Conservation (phyloP, 2,888 invertebrate genomes). For the Plemyria rubiginata region DNA sequence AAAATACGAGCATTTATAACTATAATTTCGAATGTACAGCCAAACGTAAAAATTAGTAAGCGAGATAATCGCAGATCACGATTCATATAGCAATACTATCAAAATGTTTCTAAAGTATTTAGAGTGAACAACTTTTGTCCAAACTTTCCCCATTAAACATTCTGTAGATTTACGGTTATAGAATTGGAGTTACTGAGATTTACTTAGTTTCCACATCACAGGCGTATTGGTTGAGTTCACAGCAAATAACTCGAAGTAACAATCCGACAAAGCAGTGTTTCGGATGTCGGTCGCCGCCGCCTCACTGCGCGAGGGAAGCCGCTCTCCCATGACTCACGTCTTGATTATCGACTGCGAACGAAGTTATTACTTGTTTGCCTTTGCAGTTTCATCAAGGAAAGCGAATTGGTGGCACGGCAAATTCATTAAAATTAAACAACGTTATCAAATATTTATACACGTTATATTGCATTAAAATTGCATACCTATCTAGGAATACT, state of each 20-base stretch:
- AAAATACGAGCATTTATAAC: too few relatives aligned
- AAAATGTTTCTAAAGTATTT: too few relatives aligned
- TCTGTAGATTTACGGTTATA: too few relatives aligned
- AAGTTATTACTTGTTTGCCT: conserved; percentile 25
- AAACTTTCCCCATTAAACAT: too few relatives aligned
- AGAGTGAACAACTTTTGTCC: too few relatives aligned
- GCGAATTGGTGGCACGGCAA: conserved; percentile 8
- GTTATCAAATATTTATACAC: background rate
- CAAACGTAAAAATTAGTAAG: background rate
- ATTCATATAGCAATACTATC: too few relatives aligned
- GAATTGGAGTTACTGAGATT: background rate
- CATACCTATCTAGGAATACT: background rate
- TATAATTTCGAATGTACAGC: too few relatives aligned
- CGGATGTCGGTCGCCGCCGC: conserved; percentile 43
- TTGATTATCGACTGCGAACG: conserved; percentile 45
- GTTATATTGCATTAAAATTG: too few relatives aligned
- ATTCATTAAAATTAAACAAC: background rate
- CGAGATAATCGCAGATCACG: background rate
- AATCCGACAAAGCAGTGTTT: conserved; percentile 35
- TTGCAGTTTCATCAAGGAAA: conserved; percentile 19
- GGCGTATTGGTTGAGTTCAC: background rate
- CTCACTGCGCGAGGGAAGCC: conserved; percentile 62
- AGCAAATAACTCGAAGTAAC: conserved; percentile 38
- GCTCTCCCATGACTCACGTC: conserved; percentile 55
- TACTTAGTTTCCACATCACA: conserved; percentile 11